These are phyloP conservation scores for Blastomussa wellsi DNA, from an alignment of 92 coral and sea anemone species.

Conservation along the genomic window DNA sequence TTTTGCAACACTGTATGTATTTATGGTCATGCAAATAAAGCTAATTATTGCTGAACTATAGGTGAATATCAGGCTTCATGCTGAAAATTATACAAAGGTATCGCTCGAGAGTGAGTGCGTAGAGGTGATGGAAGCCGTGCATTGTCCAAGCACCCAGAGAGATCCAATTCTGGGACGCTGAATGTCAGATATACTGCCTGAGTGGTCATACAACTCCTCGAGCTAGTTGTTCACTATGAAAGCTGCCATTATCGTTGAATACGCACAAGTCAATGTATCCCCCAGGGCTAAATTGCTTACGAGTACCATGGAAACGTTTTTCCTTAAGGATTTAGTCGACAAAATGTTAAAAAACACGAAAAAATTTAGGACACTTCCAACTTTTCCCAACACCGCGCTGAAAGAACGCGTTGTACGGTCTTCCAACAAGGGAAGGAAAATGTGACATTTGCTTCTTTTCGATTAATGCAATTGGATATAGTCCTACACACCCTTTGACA, in stretches of 20 bases:
- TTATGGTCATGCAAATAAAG: too few species aligned
- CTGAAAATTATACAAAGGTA: constrained; percentile 19
- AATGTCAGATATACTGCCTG: background rate
- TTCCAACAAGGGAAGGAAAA: background rate
- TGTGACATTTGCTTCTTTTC: background rate
- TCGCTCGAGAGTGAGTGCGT: constrained; percentile 19
- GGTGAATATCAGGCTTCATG: constrained; percentile 1
- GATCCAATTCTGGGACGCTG: background rate
- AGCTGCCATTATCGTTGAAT: background rate
- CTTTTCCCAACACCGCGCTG: background rate
- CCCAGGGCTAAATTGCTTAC: constrained; percentile 1
- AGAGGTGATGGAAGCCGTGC: background rate
- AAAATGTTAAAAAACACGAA: background rate
- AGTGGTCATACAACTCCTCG: background rate
- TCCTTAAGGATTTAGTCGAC: background rate
- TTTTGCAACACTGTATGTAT: too few species aligned
- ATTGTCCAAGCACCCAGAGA: constrained; percentile 4
- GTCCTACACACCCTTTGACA: too few species aligned
- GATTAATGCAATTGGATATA: background rate
- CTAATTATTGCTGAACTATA: constrained; percentile 1
- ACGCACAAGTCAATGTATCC: background rate
- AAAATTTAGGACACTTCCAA: background rate
- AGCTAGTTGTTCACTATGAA: background rate
- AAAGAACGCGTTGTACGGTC: background rate
- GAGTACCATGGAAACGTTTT: background rate